These are phyloP conservation scores for Rutpela maculata DNA, from an alignment of 2,888 invertebrate genomes.

Conservation along the genomic window DNA sequence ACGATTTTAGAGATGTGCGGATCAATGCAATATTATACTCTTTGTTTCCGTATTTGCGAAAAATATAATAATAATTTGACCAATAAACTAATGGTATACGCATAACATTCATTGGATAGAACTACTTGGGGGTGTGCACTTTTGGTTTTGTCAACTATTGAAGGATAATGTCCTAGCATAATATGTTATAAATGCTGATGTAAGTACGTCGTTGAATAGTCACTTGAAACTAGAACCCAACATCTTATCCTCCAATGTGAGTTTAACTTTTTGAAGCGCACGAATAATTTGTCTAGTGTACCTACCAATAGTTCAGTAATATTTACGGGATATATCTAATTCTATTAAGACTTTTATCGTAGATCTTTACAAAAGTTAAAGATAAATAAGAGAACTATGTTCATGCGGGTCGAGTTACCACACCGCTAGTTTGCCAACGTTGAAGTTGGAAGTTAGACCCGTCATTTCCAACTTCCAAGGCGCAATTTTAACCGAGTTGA, in stretches of 20 bases:
- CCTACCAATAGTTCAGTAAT: neutral
- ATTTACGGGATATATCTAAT: neutral
- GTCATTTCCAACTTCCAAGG: conserved; percentile 34
- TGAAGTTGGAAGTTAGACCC: conserved; percentile 25
- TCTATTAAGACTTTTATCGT: neutral
- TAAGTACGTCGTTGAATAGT: no score
- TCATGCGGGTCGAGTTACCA: conserved; percentile 26
- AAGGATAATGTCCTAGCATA: no score
- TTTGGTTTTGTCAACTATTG: no score
- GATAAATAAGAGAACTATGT: conserved; percentile 28
- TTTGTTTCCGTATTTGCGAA: no score
- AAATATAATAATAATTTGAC: no score
- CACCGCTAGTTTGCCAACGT: neutral
- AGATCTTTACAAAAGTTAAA: conserved; percentile 9
- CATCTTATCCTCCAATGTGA: neutral
- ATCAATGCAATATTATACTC: no score
- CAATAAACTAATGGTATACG: no score
- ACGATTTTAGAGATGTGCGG: no score
- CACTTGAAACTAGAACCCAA: neutral
- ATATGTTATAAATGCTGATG: no score
- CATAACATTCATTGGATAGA: no score
- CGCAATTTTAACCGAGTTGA: conserved; percentile 35
- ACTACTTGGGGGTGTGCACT: no score
- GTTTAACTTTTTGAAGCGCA: neutral
- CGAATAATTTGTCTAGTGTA: neutral